Base-by-base conservation (phyloP, 1,140 invertebrate genomes). In the Macrocentrus cingulum region DNA sequence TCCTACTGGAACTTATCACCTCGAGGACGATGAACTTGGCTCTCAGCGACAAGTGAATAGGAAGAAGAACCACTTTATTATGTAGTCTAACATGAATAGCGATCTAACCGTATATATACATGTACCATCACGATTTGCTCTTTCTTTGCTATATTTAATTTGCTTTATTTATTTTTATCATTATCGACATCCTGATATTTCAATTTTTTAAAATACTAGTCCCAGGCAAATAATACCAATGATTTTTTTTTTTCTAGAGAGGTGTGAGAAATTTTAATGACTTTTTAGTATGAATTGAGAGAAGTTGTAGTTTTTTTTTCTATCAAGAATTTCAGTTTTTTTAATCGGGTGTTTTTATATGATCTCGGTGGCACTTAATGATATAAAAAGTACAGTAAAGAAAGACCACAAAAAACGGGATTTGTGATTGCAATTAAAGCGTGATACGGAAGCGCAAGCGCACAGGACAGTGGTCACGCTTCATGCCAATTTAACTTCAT, bases 401-500 rank as follows among this genome's bases (percentile, higher is more conserved):
- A 71, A 70, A 68, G 68, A 62, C 67, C 66, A 65, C 54, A 45
- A 65, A 67, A 66, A 72, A 74, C 74, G 68, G 74, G 67, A 75
- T 65, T 55, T 9, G 57, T 39, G 53, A 62, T 61, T 60, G 68
- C 67, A 77, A 77, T 79, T 77, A 77, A 76, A 71, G 65, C 66
- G 66, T 66, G 64, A 75, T 68, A 70, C 71, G 74, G 74, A 75
- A 72, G 68, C 66, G 63, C 44, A 52, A 61, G 39, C 56, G 64
- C 54, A 46, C 66, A 68, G 73, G 75, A 77, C 76, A 76, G 63
- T 48, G 67, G 75, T 77, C 71, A 72, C 67, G 74, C 75, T 78
- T 78, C 71, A 73, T 76, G 74, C 74, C 71, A 72, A 78, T 77
- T 78, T 74, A 71, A 73, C 70, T 67, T 29, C 60, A 63, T 51